Conservation (phyloP, 2,113 vertebrate genomes). For the Drymodes brunneopygia region DNA sequence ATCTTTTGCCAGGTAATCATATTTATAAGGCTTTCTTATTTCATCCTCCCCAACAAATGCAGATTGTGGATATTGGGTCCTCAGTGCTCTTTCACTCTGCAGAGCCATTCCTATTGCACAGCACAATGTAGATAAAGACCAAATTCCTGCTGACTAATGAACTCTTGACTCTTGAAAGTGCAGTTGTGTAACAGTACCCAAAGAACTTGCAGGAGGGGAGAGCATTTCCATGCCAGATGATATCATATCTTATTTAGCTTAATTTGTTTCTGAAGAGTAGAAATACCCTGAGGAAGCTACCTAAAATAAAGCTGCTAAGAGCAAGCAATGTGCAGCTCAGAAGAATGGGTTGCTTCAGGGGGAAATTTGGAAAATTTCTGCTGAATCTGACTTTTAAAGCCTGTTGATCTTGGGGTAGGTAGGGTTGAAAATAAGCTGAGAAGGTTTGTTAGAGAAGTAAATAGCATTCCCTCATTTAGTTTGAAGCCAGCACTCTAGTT, state of each 20-base stretch:
- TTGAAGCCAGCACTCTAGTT: neutral
- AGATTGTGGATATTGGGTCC: neutral
- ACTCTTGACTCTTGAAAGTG: neutral
- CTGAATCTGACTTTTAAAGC: neutral
- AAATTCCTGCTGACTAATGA: neutral
- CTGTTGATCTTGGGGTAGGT: neutral
- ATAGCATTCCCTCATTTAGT: neutral
- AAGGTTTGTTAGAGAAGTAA: neutral
- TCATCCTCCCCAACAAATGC: too few species aligned
- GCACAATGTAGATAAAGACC: neutral
- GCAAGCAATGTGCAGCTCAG: neutral
- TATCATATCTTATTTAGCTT: neutral
- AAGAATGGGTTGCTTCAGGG: neutral
- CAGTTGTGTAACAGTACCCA: neutral
- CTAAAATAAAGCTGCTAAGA: neutral
- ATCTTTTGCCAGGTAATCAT: too few species aligned
- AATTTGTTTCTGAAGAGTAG: neutral
- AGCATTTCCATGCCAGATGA: neutral
- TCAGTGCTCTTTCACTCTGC: neutral
- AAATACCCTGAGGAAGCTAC: neutral
- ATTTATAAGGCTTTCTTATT: too few species aligned
- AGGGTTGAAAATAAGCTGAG: neutral
- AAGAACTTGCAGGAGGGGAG: neutral
- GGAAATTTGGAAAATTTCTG: neutral
- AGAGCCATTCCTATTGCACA: neutral